phyloP scores from a whole-genome alignment of 2,888 invertebrate genomes.

The Ariolimax columbianus region DNA sequence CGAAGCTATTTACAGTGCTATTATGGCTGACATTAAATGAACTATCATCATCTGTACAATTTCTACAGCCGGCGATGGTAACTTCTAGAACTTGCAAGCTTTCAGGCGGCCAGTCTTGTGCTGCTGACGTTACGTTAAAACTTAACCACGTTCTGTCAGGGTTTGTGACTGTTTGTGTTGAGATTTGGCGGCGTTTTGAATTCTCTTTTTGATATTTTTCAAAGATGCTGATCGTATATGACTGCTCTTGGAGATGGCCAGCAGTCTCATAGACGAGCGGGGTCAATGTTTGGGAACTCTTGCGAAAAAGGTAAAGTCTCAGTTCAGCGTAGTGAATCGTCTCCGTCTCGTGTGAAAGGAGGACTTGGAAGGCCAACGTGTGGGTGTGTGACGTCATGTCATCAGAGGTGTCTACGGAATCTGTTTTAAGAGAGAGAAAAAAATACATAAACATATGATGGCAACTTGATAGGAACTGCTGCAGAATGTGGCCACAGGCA shows the following conservation, averaged over 20 bases:
- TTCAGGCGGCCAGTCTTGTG: background rate
- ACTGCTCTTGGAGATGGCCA: background rate
- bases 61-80: background rate
- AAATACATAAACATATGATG: too few species aligned
- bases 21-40: background rate
- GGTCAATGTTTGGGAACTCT: background rate
- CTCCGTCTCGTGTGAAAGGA: background rate
- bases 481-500: too few species aligned
- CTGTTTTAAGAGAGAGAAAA: background rate
- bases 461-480: too few species aligned
- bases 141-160: constrained; percentile 7
- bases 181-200: background rate
- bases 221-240: background rate
- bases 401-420: background rate
- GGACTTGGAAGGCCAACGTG: background rate
- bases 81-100: constrained; percentile 14
- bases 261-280: background rate
- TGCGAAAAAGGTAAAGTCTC: background rate
- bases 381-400: background rate
- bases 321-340: constrained; percentile 32
- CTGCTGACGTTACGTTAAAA: constrained; percentile 28
- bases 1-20: background rate
- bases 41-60: background rate
- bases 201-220: background rate
- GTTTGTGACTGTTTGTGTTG: background rate